These are phyloP conservation scores for Calephelis nemesis DNA, from an alignment of 1,140 invertebrate genomes.

Conservation along the genomic window DNA sequence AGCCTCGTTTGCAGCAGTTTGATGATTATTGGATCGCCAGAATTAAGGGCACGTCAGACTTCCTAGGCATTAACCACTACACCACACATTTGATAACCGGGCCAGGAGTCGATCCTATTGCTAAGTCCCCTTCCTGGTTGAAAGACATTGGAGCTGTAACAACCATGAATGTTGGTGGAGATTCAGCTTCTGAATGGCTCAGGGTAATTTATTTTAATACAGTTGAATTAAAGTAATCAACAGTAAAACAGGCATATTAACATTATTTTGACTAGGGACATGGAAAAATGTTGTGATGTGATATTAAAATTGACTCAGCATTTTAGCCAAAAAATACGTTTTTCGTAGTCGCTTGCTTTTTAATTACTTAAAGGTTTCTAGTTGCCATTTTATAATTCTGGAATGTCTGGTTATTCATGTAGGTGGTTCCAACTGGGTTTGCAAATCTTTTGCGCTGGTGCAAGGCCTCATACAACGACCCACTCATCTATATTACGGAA, in stretches of 20 bases:
- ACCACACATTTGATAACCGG: constrained; percentile 70
- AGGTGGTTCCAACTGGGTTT: constrained; percentile 81
- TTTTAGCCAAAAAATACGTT: too few species aligned
- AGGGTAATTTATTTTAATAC: constrained; percentile 43
- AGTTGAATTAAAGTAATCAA: too few species aligned
- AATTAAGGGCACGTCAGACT: constrained; percentile 78
- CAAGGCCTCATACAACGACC: constrained; percentile 80
- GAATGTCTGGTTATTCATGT: neutral
- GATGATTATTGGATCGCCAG: constrained; percentile 70
- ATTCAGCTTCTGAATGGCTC: constrained; percentile 76
- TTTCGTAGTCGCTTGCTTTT: too few species aligned
- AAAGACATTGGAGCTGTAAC: constrained; percentile 75
- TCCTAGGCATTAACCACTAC: constrained; percentile 78
- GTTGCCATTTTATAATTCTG: too few species aligned
- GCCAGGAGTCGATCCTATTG: constrained; percentile 60
- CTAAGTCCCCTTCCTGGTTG: constrained; percentile 74
- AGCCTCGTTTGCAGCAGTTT: constrained; percentile 75
- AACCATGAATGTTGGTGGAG: constrained; percentile 63
- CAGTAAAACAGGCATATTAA: neutral
- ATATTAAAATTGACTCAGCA: too few species aligned
- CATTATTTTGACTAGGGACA: too few species aligned
- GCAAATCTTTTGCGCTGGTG: constrained; percentile 81
- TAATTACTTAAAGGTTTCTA: too few species aligned
- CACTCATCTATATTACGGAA: constrained; percentile 82
- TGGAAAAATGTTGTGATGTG: too few species aligned